Evolutionary conservation across 2,113 vertebrate genomes (phyloP), one percentile per base, ranked within the genome.

Genomic region (Rhea americana): DNA sequence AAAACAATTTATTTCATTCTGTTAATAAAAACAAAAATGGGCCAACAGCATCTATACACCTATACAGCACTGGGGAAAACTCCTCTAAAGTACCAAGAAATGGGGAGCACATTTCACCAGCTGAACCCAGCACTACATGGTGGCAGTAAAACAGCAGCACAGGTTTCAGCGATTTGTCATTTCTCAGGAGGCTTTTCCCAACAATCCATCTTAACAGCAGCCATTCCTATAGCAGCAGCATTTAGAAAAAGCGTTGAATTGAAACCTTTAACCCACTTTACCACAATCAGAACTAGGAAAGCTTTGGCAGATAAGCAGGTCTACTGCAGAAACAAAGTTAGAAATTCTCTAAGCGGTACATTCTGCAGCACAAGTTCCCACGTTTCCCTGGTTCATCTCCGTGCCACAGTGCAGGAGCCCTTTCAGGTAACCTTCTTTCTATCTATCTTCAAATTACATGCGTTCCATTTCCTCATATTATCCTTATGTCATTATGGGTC

Each of bases 151-250:
- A 35, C 35, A 93, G 90, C 68, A 71, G 37, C 55, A 87, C 81
- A 87, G 77, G 95, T 96, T 95, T 90, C 92, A 93, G 90, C 50
- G 85, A 95, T 94, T 61, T 43, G 21, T 66, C 75, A 43, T 65
- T 77, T 85, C 47, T 93, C 89, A 82, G 93, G 73, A 92, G 91
- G 77, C 58, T 96, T 83, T 75, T 85, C 89, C 74, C 70, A 79
- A 66, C 58, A 91, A 83, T 1, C 9, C 20, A 7, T 74, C 88
- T 87, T 63, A 91, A 59, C 72, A 93, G 90, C 59, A 72, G 50
- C 15, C 67, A 70, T 75, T 13, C 48, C 61, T 10, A 1, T 22
- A 73, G 81, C 67, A 45, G 85, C 65, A 92, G 56, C 9, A 20
- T 26, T 71, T 43, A 56, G 25, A 67, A 79, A 83, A 87, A 82